A percentile compares a stretch with the other conserved stretches of the same genome.
Evolutionary conservation across 2,888 invertebrate genomes (phyloP).

Genomic region (Phortica magna): DNA sequence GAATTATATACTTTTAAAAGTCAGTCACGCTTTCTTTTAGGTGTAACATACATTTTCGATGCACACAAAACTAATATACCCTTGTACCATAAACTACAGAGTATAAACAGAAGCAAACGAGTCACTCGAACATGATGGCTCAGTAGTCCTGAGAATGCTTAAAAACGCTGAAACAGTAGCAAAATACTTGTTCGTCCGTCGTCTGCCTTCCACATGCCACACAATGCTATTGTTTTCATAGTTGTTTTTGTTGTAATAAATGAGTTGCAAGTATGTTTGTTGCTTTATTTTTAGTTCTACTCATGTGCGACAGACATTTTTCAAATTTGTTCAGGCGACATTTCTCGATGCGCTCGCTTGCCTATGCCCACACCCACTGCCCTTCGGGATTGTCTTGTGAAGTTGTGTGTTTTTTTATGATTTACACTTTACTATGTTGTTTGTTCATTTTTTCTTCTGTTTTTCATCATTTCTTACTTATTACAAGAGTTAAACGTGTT

Average conservation of each 20-base stretch:
- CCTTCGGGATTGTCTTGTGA: background rate
- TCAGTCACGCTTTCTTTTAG: too few relatives aligned
- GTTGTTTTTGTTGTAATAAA: background rate
- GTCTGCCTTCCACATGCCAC: background rate
- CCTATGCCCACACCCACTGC: constrained; percentile 34
- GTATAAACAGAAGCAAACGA: too few relatives aligned
- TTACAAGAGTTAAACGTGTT: background rate
- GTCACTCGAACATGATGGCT: too few relatives aligned
- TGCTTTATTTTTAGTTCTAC: constrained; percentile 12
- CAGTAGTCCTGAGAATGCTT: too few relatives aligned
- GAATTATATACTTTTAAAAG: too few relatives aligned
- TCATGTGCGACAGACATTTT: constrained; percentile 58
- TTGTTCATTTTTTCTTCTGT: constrained; percentile 3
- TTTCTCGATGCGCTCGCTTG: constrained; percentile 43
- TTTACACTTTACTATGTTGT: constrained; percentile 29
- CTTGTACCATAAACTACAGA: too few relatives aligned
- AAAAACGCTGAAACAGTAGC: too few relatives aligned
- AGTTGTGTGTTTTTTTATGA: background rate
- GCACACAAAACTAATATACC: too few relatives aligned
- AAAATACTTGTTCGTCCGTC: too few relatives aligned
- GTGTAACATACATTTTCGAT: too few relatives aligned
- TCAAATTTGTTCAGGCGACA: constrained; percentile 47
- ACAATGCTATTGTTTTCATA: background rate
- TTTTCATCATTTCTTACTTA: background rate
- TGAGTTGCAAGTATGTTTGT: background rate